Evolutionary conservation across 1,140 invertebrate genomes (phyloP).

Genomic region (Drosophila chauvacae): DNA sequence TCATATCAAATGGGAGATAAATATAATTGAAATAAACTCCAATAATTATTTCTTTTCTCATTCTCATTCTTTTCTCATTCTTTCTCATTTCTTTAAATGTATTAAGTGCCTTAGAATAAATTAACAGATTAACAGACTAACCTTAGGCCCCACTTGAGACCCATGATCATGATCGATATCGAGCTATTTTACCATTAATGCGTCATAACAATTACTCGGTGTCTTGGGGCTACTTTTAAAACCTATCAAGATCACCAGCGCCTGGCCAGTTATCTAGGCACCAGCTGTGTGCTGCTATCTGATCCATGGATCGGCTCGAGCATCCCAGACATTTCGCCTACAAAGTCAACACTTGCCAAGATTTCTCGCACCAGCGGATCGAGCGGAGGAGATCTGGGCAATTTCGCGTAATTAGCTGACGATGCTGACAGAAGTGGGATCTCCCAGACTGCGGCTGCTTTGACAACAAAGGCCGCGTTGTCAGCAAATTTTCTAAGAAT

Average conservation of each 20-base stretch:
- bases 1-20: neutral
- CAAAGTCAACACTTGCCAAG: slow-evolving; percentile 46
- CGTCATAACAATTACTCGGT: slow-evolving; percentile 41
- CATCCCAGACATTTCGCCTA: slow-evolving; percentile 45
- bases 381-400: slow-evolving; percentile 34
- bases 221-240: slow-evolving; percentile 24
- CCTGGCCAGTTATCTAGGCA: slow-evolving; percentile 4
- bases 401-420: slow-evolving; percentile 52
- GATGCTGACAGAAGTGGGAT: slow-evolving; percentile 49
- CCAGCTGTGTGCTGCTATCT: slow-evolving; percentile 33
- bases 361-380: slow-evolving; percentile 23
- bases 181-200: slow-evolving; percentile 8
- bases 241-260: slow-evolving; percentile 31
- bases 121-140: slow-evolving; percentile 13
- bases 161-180: slow-evolving; percentile 16
- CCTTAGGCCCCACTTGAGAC: slow-evolving; percentile 8
- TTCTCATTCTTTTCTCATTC: neutral
- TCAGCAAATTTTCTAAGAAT: slow-evolving; percentile 52
- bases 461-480: slow-evolving; percentile 45
- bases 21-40: neutral
- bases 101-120: neutral
- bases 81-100: neutral
- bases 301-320: slow-evolving; percentile 18
- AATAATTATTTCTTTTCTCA: neutral
- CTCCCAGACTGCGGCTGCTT: slow-evolving; percentile 29